Percentiles rank a stretch among this genome's conserved stretches.
These are phyloP conservation scores for Chiloscyllium plagiosum DNA, from an alignment of 2,113 vertebrate species.

Conservation along the genomic window DNA sequence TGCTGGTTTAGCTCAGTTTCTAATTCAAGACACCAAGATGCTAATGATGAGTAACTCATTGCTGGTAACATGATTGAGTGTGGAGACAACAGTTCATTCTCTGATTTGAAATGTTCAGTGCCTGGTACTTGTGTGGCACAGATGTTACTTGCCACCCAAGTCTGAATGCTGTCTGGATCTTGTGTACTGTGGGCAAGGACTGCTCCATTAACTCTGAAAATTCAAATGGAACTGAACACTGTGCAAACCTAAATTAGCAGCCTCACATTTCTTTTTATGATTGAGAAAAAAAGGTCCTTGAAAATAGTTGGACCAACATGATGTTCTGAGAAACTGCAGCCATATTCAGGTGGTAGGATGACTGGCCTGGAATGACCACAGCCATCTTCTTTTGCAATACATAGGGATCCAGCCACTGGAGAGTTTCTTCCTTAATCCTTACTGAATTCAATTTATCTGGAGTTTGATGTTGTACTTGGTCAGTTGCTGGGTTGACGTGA, in stretches of 20 bases:
- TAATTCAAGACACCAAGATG: background rate
- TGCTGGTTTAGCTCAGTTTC: too few relatives aligned
- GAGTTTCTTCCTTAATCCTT: background rate
- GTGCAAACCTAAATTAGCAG: background rate
- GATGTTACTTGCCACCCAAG: background rate
- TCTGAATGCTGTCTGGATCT: too few relatives aligned
- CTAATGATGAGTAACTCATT: background rate
- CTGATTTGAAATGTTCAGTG: background rate
- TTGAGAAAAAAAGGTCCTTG: background rate
- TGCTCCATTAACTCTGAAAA: background rate
- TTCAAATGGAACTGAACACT: background rate
- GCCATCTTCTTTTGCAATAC: background rate
- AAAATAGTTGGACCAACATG: background rate
- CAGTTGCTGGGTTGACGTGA: background rate
- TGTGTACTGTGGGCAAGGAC: background rate
- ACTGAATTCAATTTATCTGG: background rate
- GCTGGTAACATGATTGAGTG: background rate
- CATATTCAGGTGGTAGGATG: background rate
- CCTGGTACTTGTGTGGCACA: background rate
- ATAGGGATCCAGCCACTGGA: background rate
- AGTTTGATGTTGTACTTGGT: background rate
- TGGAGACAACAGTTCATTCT: background rate
- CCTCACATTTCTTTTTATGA: background rate
- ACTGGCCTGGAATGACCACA: background rate
- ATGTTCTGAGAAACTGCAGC: background rate